These are phyloP conservation scores for Ectobius pallidus DNA, from an alignment of 2,888 invertebrate genomes.

Conservation along the genomic window DNA sequence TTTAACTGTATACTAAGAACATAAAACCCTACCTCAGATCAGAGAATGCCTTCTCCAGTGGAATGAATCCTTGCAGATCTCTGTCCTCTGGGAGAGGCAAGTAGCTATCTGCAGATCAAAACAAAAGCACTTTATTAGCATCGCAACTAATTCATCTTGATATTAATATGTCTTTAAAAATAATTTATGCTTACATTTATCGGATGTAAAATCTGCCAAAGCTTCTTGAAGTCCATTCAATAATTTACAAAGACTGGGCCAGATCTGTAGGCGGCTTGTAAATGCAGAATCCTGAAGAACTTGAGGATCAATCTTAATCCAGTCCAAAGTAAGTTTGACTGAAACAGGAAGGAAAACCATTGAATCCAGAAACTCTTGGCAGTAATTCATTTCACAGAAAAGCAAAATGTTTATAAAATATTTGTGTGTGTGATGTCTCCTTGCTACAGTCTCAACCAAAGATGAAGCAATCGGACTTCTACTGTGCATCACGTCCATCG, in stretches of 20 bases:
- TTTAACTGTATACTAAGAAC: no score
- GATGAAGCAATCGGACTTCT: no score
- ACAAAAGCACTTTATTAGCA: no score
- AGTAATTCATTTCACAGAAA: no score
- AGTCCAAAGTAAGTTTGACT: conserved; percentile 79
- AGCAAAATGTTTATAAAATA: no score
- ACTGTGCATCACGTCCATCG: no score
- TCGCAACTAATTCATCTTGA: no score
- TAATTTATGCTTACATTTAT: conserved; percentile 62
- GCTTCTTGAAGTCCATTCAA: conserved; percentile 67
- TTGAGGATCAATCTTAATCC: conserved; percentile 65
- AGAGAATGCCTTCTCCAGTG: conserved; percentile 66
- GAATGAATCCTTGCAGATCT: conserved; percentile 79
- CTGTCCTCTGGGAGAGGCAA: conserved; percentile 79
- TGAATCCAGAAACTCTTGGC: no score
- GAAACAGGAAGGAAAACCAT: conserved; percentile 46
- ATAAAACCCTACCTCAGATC: conserved; percentile 56
- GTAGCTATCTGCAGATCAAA: conserved; percentile 60
- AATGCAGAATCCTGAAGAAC: conserved; percentile 62
- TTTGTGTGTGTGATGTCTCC: no score
- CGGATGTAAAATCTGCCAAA: conserved; percentile 58
- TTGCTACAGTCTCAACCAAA: no score
- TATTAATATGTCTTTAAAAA: no score
- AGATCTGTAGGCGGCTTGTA: conserved; percentile 69
- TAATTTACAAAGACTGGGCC: conserved; percentile 80